Evolutionary conservation across 37 sponge, comb jelly and placozoan species (phyloP).

Genomic region (Axinella damicornis): DNA sequence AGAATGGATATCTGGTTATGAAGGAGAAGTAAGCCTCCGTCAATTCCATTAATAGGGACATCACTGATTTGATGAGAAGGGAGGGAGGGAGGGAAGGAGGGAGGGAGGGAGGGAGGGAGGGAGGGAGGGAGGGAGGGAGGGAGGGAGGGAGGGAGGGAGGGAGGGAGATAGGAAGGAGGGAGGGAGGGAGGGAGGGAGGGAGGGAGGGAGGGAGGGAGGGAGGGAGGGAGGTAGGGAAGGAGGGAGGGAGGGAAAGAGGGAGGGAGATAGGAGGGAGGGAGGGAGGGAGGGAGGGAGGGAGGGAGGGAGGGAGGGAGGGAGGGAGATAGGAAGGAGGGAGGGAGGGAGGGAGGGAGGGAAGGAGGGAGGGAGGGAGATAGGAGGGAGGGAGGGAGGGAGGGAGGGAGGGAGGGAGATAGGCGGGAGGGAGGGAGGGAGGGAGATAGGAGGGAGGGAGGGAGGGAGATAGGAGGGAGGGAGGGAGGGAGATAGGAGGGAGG

Average conservation of each 20-base stretch:
- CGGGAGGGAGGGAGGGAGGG: constrained; percentile 21
- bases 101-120: neutral
- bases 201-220: neutral
- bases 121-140: neutral
- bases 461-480: neutral
- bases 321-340: neutral
- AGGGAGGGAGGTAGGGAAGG: neutral
- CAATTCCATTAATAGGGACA: neutral
- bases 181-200: neutral
- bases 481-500: constrained; percentile 1
- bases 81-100: neutral
- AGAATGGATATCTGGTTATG: constrained; percentile 7
- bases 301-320: neutral
- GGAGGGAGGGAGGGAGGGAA: neutral
- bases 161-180: neutral
- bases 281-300: neutral
- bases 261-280: neutral
- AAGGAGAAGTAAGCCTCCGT: neutral
- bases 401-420: constrained; percentile 5
- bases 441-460: constrained; percentile 20
- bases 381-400: constrained; percentile 5
- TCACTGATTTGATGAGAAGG: no score
- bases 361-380: neutral
- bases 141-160: neutral
- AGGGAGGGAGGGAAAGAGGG: no score